These are phyloP conservation scores for Xanthostigma xanthostigma DNA, from an alignment of 2,888 invertebrate genomes.

Conservation along the genomic window DNA sequence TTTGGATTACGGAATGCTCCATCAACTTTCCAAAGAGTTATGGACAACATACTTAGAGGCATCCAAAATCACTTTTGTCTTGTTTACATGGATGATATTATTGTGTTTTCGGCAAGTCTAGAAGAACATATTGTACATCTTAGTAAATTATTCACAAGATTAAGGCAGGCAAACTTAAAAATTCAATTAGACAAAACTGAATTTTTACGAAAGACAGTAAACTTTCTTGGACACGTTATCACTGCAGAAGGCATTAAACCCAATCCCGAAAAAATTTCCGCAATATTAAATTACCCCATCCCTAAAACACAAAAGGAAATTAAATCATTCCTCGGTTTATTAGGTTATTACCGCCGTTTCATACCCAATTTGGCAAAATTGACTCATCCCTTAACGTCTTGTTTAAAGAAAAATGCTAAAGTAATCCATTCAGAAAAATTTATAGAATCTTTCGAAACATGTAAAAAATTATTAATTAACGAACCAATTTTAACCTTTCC, in stretches of 20 bases:
- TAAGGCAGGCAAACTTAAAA: constrained; percentile 14
- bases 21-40: constrained; percentile 5
- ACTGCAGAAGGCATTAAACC: constrained; percentile 22
- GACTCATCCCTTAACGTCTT: constrained; percentile 11
- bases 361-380: constrained; percentile 12
- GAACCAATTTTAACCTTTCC: constrained; percentile 11
- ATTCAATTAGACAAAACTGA: constrained; percentile 22
- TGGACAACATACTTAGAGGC: constrained; percentile 7
- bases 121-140: constrained; percentile 19
- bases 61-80: constrained; percentile 10
- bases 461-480: constrained; percentile 8
- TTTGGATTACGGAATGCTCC: constrained; percentile 11
- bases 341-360: constrained; percentile 11
- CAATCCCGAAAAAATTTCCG: constrained; percentile 19
- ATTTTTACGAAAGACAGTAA: constrained; percentile 21
- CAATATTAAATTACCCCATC: constrained; percentile 16
- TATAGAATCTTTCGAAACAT: constrained; percentile 7
- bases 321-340: constrained; percentile 13
- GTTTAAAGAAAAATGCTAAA: constrained; percentile 10
- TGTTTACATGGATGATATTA: constrained; percentile 18
- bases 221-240: constrained; percentile 23
- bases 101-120: constrained; percentile 14
- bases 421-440: constrained; percentile 5
- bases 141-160: constrained; percentile 15
- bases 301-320: constrained; percentile 19